A percentile compares a stretch with the other conserved stretches of the same genome.
phyloP scores from a whole-genome alignment of 2,113 vertebrate species.

The Oreochromis niloticus region DNA sequence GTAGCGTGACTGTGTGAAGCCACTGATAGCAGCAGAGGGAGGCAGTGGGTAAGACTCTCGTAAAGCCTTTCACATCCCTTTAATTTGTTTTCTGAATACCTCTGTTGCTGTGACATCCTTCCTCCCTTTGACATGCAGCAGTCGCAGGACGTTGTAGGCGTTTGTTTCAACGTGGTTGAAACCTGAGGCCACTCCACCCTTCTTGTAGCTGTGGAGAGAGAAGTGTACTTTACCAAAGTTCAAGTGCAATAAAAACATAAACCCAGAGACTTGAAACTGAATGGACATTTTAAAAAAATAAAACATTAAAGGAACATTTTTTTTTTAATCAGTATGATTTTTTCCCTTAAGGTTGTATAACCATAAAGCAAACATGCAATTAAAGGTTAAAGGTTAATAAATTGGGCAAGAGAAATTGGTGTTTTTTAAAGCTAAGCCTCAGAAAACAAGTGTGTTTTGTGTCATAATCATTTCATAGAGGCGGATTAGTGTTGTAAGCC shows the following conservation, averaged over 20 bases:
- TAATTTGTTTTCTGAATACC: slow-evolving; percentile 62
- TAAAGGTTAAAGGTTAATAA: neutral
- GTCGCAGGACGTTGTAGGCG: slow-evolving; percentile 79
- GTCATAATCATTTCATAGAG: slow-evolving; percentile 20
- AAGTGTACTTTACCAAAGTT: slow-evolving; percentile 28
- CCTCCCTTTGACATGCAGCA: slow-evolving; percentile 85
- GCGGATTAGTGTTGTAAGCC: slow-evolving; percentile 24
- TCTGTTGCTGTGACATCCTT: slow-evolving; percentile 82
- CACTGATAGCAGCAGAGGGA: slow-evolving; percentile 8
- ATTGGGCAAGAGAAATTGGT: neutral
- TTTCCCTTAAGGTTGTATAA: neutral
- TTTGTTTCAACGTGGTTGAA: slow-evolving; percentile 88
- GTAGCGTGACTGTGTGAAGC: neutral
- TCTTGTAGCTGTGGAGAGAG: slow-evolving; percentile 81
- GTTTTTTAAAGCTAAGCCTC: neutral
- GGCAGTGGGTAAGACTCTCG: neutral
- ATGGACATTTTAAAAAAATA: neutral
- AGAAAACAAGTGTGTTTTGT: slow-evolving; percentile 1
- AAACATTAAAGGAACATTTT: neutral
- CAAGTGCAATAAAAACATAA: slow-evolving; percentile 32
- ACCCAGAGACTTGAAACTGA: neutral
- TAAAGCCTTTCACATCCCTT: neutral
- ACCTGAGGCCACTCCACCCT: slow-evolving; percentile 84
- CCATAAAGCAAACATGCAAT: neutral
- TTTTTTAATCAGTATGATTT: neutral